These are phyloP conservation scores for Zenarchopterus dispar DNA, from an alignment of 2,797 vertebrate genomes.

Conservation along the genomic window DNA sequence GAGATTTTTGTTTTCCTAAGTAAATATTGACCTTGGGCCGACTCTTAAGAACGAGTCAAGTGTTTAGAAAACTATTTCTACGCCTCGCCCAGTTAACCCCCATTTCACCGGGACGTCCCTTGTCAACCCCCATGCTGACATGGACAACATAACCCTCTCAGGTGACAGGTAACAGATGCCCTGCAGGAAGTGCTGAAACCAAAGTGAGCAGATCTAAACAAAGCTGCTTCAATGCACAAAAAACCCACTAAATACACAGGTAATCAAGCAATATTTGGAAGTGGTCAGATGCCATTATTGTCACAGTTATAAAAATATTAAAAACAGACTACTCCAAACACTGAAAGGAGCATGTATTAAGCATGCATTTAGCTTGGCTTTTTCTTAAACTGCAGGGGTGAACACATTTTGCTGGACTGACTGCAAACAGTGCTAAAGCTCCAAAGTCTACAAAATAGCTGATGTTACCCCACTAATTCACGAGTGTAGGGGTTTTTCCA, in stretches of 20 bases:
- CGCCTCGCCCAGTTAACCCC: conserved; percentile 42
- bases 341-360: too few species aligned
- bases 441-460: too few species aligned
- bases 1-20: conserved; percentile 42
- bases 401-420: background rate
- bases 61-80: conserved; percentile 34
- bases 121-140: background rate
- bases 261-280: background rate
- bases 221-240: background rate
- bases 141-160: conserved; percentile 13
- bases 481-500: background rate
- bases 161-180: conserved; percentile 12
- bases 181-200: conserved; percentile 3
- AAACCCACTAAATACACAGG: background rate
- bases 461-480: too few species aligned
- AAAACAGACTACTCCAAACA: background rate
- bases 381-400: too few species aligned
- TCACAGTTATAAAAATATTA: background rate
- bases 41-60: conserved; percentile 20
- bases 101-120: conserved; percentile 6
- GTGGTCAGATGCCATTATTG: background rate
- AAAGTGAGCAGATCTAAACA: background rate
- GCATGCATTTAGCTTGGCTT: too few species aligned
- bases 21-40: conserved; percentile 67
- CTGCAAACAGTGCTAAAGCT: background rate